A percentile compares a stretch with the other conserved stretches of the same genome.
Conservation (phyloP, 1,140 invertebrate species). For the Conus ventricosus region DNA sequence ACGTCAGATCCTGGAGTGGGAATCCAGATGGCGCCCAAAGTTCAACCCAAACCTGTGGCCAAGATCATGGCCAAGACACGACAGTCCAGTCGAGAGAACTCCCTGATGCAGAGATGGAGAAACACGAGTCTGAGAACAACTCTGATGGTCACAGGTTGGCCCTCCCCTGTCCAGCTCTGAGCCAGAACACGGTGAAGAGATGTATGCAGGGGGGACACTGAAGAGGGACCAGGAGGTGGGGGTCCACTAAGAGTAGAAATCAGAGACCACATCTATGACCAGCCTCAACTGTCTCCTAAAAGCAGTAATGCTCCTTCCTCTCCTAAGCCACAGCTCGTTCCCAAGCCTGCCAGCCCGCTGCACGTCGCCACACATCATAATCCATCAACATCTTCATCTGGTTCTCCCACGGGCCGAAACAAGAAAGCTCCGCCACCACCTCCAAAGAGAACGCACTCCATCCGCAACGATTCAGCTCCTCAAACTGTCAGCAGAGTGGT, state of each 20-base stretch:
- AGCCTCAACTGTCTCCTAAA: slow-evolving; percentile 56
- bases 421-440: slow-evolving; percentile 83
- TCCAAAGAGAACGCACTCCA: slow-evolving; percentile 82
- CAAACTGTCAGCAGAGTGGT: slow-evolving; percentile 19
- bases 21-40: slow-evolving; percentile 81
- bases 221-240: slow-evolving; percentile 30
- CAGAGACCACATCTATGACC: slow-evolving; percentile 68
- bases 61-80: slow-evolving; percentile 84
- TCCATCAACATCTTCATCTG: slow-evolving; percentile 37
- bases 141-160: slow-evolving; percentile 54
- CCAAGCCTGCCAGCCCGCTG: slow-evolving; percentile 51
- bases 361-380: slow-evolving; percentile 55
- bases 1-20: slow-evolving; percentile 24
- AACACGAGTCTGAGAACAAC: slow-evolving; percentile 60
- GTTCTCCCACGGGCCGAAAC: slow-evolving; percentile 52
- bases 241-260: slow-evolving; percentile 20
- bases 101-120: slow-evolving; percentile 65
- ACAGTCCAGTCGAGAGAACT: slow-evolving; percentile 60
- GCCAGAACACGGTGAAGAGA: neutral
- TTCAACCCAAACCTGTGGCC: slow-evolving; percentile 84
- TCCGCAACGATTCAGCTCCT: slow-evolving; percentile 53
- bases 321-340: slow-evolving; percentile 47
- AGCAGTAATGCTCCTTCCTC: slow-evolving; percentile 48
- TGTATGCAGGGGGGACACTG: slow-evolving; percentile 41
- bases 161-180: slow-evolving; percentile 4